These are phyloP conservation scores for Aleiodes leptofemur DNA, from an alignment of 2,888 invertebrate species.

Conservation along the genomic window DNA sequence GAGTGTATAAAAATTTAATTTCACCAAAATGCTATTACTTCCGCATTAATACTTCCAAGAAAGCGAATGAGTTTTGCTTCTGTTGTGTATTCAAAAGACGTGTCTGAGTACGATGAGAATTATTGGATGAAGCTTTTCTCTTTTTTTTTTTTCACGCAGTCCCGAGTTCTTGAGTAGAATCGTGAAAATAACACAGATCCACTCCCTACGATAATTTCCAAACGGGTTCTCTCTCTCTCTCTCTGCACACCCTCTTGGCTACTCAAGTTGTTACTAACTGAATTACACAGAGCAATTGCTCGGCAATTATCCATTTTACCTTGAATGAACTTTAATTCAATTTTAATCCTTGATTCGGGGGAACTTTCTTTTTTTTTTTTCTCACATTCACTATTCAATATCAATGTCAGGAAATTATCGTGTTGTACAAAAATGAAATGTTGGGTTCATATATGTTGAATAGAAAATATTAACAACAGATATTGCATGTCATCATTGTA, in stretches of 20 bases:
- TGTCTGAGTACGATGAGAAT: conserved; percentile 20
- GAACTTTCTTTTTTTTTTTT: conserved; percentile 1
- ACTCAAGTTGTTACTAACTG: conserved; percentile 68
- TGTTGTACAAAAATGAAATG: background rate
- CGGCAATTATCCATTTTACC: conserved; percentile 63
- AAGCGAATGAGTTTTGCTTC: conserved; percentile 46
- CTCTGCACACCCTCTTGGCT: conserved; percentile 69
- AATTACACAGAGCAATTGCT: conserved; percentile 66
- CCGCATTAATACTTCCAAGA: conserved; percentile 61
- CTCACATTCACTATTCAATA: conserved; percentile 8
- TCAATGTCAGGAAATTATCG: background rate
- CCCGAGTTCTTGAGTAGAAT: conserved; percentile 63
- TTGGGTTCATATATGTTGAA: background rate
- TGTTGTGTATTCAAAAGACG: conserved; percentile 28
- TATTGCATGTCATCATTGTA: conserved; percentile 43
- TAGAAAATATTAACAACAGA: conserved; percentile 27
- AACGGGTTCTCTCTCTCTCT: conserved; percentile 22
- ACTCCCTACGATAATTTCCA: background rate
- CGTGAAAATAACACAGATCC: conserved; percentile 53
- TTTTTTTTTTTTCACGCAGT: conserved; percentile 58
- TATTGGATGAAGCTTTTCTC: conserved; percentile 10
- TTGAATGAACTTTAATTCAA: conserved; percentile 22
- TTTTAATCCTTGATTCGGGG: background rate
- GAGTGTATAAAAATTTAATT: conserved; percentile 34
- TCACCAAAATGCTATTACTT: conserved; percentile 59